A percentile compares a stretch with the other conserved stretches of the same genome.
phyloP scores from a whole-genome alignment of 1,140 invertebrate genomes.

The Helicoverpa armigera region DNA sequence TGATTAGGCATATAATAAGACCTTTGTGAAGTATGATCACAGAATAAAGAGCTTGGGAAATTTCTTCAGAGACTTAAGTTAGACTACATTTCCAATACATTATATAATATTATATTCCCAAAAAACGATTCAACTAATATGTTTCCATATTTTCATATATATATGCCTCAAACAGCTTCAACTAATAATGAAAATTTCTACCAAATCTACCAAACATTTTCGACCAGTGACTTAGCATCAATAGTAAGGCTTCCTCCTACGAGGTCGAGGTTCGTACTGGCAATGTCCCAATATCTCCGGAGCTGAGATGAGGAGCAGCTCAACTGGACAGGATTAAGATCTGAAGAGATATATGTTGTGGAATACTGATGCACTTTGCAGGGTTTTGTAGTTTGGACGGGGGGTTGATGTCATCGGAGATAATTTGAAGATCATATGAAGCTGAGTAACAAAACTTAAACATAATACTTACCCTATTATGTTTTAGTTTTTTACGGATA shows the following conservation, averaged over 20 bases:
- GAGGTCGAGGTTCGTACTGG: conserved; percentile 34
- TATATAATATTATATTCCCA: no score
- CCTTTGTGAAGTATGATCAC: no score
- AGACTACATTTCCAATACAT: no score
- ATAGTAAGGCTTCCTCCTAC: conserved; percentile 16
- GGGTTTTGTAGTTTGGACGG: no score
- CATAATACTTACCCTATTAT: background rate
- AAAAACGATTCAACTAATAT: no score
- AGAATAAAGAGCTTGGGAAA: no score
- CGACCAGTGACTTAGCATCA: background rate
- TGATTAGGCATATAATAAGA: no score
- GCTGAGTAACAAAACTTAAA: no score
- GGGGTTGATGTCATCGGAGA: background rate
- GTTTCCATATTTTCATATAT: no score
- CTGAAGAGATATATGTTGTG: background rate
- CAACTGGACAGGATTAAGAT: conserved; percentile 43
- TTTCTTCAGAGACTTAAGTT: no score
- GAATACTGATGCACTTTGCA: background rate
- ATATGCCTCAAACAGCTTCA: no score
- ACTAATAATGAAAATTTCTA: no score
- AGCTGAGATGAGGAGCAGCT: conserved; percentile 44
- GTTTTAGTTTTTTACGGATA: background rate
- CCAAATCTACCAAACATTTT: background rate
- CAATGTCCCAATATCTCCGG: conserved; percentile 47
- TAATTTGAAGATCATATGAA: background rate